Base-by-base conservation (phyloP, 2,888 invertebrate species). In the Alloscopus bannaensis region DNA sequence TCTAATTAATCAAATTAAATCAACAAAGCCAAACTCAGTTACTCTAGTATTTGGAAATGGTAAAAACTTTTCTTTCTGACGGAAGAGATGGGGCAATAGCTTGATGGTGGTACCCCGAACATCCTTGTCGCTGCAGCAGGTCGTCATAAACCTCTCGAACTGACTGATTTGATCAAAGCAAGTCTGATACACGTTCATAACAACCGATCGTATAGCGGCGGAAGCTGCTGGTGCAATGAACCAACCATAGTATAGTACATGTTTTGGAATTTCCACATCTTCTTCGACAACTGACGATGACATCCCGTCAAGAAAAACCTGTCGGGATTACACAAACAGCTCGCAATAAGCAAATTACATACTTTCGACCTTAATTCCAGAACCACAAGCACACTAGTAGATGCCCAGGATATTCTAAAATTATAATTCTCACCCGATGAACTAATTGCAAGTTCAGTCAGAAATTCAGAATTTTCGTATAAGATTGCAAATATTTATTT, bases 211-310 rank as follows among this genome's bases (percentile, higher is more conserved):
- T 11, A 82, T 60, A 4, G 24, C 20, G 18, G 11, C 11, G 1
- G 79, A 80, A 0, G 20, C 45, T 68, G 76, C 64, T 16, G 28
- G 22, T 1, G 52, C 16, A 28, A 80, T 76, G 29, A 82, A 82
- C 80, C 80, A 82, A 0, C 80, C 82, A 29, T 80, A 82, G n/a
- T 82, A 82, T 0, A 80, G 52, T 1, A 80, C 71, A 60, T 70
- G 28, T 40, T 78, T 72, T 4, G 81, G 78, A 11, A 81, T 24
- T 18, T 81, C 68, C 18, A 36, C 20, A 11, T 45, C 73, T n/a
- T n/a, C n/a, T n/a, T n/a, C n/a, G n/a, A n/a, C n/a, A n/a, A n/a
- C n/a, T n/a, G n/a, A n/a, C n/a, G n/a, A n/a, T n/a, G n/a, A n/a
- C n/a, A n/a, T n/a, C n/a, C n/a, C n/a, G n/a, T n/a, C n/a, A n/a